Conservation (phyloP, 2,113 vertebrate genomes). For the Pangasianodon gigas region DNA sequence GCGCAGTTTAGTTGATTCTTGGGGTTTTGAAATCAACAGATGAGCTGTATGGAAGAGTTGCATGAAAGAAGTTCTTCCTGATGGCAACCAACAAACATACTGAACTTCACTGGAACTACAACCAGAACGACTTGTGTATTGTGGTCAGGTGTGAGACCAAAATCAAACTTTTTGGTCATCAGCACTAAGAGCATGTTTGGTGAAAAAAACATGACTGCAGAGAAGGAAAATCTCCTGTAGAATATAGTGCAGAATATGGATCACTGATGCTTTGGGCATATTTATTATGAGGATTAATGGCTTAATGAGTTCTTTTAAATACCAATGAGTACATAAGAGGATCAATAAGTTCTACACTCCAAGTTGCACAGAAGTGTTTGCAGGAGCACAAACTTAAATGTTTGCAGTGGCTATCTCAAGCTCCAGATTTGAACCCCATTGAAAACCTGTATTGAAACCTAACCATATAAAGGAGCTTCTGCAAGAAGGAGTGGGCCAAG, state of each 20-base stretch:
- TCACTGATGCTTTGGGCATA: background rate
- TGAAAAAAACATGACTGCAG: background rate
- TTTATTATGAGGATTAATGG: background rate
- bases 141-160: too few species aligned
- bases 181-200: background rate
- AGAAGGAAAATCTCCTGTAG: background rate
- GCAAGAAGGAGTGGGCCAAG: background rate
- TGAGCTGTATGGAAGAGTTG: background rate
- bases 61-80: background rate
- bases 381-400: background rate
- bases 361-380: background rate
- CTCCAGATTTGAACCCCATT: background rate
- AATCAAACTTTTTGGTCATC: too few species aligned
- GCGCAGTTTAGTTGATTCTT: background rate
- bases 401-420: background rate
- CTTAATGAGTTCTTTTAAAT: background rate
- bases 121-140: too few species aligned
- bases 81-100: background rate
- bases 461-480: background rate
- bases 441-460: background rate
- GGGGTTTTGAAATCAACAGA: background rate
- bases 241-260: background rate
- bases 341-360: background rate
- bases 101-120: background rate
- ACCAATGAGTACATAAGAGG: background rate